Base-by-base conservation (phyloP, 2,888 invertebrate species). In the Cheilosia pagana region DNA sequence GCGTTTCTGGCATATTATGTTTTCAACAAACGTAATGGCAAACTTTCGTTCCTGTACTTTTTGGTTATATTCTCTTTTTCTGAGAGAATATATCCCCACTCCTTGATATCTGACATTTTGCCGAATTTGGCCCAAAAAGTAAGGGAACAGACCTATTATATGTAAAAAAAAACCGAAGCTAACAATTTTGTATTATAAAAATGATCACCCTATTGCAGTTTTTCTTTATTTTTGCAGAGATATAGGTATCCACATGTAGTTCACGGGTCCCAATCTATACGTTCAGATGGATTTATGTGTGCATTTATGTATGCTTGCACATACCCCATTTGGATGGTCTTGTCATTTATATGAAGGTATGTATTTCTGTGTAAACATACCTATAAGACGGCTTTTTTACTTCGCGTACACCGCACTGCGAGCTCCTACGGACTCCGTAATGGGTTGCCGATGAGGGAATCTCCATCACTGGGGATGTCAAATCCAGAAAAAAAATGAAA, bases 201-300 rank as follows among this genome's bases (percentile, higher is more conserved):
- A n/a, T 5, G 28, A 57, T 41, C 75, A 75, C 75, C 75, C 75
- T 75, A 43, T 67, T 4, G 50, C 48, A 28, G 59, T 67, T 48
- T 21, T 50, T 59, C 8, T 19, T 3, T 35, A 10, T 35, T 35
- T 35, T 35, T 35, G 3, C 16, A 10, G 25, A 71, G 12, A 2
- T 4, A 16, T 6, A n/a, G 0, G 6, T 43, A 6, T n/a, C 3
- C 41, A 41, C 14, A 14, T n/a, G 3, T 0, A n/a, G 14, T 16
- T 16, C 2, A 43, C 16, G 43, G 7, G n/a, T 3, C 35, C 8
- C 35, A 35, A 35, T 16, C n/a, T 43, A 6, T 43, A 16, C 16
- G 7, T n/a, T 6, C 16, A 16, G 7, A 4, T 43, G 2, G 6
- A 43, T 5, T 6, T n/a, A 43, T 16, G 3, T 23, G 19, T 41